These are phyloP conservation scores for Crotalus helleri DNA, from an alignment of 2,113 vertebrate species.

Conservation along the genomic window DNA sequence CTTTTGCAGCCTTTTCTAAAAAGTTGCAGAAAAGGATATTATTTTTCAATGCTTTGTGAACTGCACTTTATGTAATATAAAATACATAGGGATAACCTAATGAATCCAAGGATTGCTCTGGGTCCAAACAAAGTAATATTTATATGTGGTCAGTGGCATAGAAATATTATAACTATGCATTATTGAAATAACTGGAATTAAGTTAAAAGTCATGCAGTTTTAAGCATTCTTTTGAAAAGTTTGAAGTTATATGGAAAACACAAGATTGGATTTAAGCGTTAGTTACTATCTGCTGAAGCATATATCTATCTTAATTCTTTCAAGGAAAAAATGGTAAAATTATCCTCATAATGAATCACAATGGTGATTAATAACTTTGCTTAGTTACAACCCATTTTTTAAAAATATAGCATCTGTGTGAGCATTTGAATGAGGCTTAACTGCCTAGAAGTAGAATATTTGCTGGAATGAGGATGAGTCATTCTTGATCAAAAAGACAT, in stretches of 20 bases:
- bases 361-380: slow-evolving; percentile 63
- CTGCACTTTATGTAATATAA: not conserved
- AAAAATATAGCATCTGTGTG: slow-evolving; percentile 58
- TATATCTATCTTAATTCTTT: slow-evolving; percentile 49
- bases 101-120: not conserved
- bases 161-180: rapidly evolving
- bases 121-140: slow-evolving; percentile 6
- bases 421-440: slow-evolving; percentile 55
- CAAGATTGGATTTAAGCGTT: slow-evolving; percentile 39
- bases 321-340: slow-evolving; percentile 56
- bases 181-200: not conserved
- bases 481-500: slow-evolving; percentile 46
- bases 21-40: not conserved
- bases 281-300: slow-evolving; percentile 47
- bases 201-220: rapidly evolving
- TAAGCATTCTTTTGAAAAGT: slow-evolving; percentile 8
- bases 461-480: slow-evolving; percentile 27
- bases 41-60: not conserved
- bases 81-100: not conserved
- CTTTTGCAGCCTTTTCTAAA: not conserved
- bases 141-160: not conserved
- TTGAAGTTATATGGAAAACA: not conserved
- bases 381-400: slow-evolving; percentile 63
- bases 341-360: slow-evolving; percentile 63
- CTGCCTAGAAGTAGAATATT: slow-evolving; percentile 18